Conservation (phyloP, 2,797 vertebrate genomes). For the Falco peregrinus region DNA sequence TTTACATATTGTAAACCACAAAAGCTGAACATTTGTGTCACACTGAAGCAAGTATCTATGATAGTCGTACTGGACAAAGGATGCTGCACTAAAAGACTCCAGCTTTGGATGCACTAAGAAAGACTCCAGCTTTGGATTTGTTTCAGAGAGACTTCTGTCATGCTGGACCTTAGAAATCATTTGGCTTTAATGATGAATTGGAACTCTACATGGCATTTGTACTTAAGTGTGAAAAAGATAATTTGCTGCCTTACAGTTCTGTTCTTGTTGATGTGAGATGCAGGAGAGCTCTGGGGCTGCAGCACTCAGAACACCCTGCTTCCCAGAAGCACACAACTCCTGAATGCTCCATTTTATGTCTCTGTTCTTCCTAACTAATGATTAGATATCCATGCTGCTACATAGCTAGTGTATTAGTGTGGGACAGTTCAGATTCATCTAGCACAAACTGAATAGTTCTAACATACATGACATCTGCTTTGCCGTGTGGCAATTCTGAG, state of each 20-base stretch:
- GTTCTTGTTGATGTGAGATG: background rate
- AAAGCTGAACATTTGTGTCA: background rate
- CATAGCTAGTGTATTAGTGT: background rate
- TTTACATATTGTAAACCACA: background rate
- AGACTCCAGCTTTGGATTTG: background rate
- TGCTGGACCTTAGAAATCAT: background rate
- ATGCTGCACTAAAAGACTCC: background rate
- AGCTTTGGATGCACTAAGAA: background rate
- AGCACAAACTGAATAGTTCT: background rate
- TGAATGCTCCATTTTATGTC: background rate
- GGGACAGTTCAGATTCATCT: background rate
- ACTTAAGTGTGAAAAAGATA: background rate
- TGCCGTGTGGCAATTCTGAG: background rate
- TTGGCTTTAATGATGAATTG: background rate
- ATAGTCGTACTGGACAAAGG: background rate
- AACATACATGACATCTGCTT: rapidly evolving
- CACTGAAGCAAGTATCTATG: background rate
- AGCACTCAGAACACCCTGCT: background rate
- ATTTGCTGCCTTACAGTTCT: background rate
- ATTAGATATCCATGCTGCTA: background rate
- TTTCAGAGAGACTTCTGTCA: background rate
- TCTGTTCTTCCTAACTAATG: background rate
- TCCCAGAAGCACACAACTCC: background rate
- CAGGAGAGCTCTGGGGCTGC: background rate
- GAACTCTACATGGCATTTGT: background rate